Evolutionary conservation across 2,113 vertebrate species (phyloP).

Genomic region (Melanostigma gelatinosum): DNA sequence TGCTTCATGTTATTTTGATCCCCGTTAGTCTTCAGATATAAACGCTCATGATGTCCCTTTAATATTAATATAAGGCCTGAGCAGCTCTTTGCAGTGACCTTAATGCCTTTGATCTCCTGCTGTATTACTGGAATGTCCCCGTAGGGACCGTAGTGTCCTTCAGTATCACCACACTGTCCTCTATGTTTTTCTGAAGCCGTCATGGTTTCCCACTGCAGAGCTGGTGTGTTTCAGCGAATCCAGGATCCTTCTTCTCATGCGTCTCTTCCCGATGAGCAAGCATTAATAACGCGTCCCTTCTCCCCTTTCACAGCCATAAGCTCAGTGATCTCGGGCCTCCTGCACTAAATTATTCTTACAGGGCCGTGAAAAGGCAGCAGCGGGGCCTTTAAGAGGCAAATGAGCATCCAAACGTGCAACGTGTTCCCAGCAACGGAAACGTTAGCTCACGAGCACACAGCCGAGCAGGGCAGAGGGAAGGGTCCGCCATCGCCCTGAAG

Average conservation of each 20-base stretch:
- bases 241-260: conserved; percentile 24
- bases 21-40: neutral
- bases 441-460: conserved; percentile 49
- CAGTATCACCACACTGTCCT: neutral
- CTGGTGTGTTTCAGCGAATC: conserved; percentile 44
- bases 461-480: conserved; percentile 22
- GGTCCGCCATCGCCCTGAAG: conserved; percentile 20
- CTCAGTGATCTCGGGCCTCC: conserved; percentile 70
- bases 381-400: conserved; percentile 71
- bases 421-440: conserved; percentile 68
- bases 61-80: conserved; percentile 1
- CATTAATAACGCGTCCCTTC: conserved; percentile 71
- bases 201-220: conserved; percentile 39
- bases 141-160: conserved; percentile 15
- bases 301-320: conserved; percentile 67
- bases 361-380: conserved; percentile 70
- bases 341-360: conserved; percentile 72
- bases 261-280: conserved; percentile 51
- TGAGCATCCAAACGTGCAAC: conserved; percentile 65
- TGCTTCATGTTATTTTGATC: neutral
- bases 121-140: conserved; percentile 6
- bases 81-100: neutral
- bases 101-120: conserved; percentile 4
- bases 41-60: neutral
- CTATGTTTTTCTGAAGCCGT: neutral